A percentile compares a stretch with the other conserved stretches of the same genome.
These are phyloP conservation scores for Morpho achilles DNA, from an alignment of 2,888 invertebrate genomes.

Conservation along the genomic window DNA sequence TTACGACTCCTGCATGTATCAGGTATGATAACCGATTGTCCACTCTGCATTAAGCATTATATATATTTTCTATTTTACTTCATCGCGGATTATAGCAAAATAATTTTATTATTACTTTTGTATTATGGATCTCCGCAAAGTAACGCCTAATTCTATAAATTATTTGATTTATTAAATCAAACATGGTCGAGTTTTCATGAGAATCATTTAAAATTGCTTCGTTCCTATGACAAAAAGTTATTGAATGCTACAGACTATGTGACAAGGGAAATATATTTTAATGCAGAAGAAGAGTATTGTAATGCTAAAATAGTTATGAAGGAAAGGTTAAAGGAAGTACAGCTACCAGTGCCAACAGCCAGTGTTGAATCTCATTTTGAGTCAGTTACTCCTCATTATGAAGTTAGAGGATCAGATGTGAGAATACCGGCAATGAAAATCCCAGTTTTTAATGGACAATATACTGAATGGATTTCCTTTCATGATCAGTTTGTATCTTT, in stretches of 20 bases:
- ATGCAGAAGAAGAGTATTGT: background rate
- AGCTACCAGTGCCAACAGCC: background rate
- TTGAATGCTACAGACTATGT: background rate
- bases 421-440: background rate
- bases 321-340: background rate
- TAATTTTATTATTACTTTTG: too few relatives aligned
- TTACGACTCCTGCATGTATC: too few relatives aligned
- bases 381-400: background rate
- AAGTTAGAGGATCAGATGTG: background rate
- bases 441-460: background rate
- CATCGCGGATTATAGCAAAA: too few relatives aligned
- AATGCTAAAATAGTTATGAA: background rate
- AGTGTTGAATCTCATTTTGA: background rate
- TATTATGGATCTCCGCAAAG: too few relatives aligned
- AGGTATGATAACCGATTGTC: too few relatives aligned
- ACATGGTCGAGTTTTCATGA: background rate
- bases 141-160: too few relatives aligned
- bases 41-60: too few relatives aligned
- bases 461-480: background rate
- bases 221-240: background rate
- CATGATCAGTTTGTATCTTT: background rate
- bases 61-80: too few relatives aligned
- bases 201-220: background rate
- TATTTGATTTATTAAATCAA: background rate
- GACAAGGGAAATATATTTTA: background rate